Conservation (phyloP, 1,140 invertebrate genomes). For the Nasonia vitripennis region DNA sequence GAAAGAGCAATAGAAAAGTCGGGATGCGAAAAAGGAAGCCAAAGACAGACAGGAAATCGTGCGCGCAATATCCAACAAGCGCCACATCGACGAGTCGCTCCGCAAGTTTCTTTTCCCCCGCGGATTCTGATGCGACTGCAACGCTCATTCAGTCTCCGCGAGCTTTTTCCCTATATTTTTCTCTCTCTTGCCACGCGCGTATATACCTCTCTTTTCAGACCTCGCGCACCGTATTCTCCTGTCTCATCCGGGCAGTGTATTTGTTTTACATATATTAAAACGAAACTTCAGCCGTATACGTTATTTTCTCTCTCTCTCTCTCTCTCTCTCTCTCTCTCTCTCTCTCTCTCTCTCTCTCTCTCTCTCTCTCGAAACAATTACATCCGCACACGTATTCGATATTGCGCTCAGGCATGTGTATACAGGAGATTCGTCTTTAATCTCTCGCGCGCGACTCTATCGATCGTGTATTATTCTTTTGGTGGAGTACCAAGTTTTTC, state of each 20-base stretch:
- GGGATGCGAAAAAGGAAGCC: conserved; percentile 53
- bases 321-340: not conserved
- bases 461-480: conserved; percentile 36
- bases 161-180: conserved; percentile 9
- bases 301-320: not conserved
- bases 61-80: conserved; percentile 64
- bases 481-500: conserved; percentile 44
- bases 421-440: too few relatives aligned
- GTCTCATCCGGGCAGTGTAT: conserved; percentile 1
- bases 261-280: conserved; percentile 10
- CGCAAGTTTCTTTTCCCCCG: not conserved
- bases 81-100: conserved; percentile 52
- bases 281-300: not conserved
- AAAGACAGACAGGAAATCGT: conserved; percentile 63
- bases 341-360: not conserved
- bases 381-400: not conserved
- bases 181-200: not conserved
- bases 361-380: not conserved
- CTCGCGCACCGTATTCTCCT: not conserved
- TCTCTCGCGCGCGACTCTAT: not conserved
- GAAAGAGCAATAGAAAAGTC: conserved; percentile 50
- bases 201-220: not conserved
- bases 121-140: conserved; percentile 15
- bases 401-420: too few relatives aligned
- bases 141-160: conserved; percentile 1